Conservation (phyloP, 2,113 vertebrate species). For the Paralichthys olivaceus region DNA sequence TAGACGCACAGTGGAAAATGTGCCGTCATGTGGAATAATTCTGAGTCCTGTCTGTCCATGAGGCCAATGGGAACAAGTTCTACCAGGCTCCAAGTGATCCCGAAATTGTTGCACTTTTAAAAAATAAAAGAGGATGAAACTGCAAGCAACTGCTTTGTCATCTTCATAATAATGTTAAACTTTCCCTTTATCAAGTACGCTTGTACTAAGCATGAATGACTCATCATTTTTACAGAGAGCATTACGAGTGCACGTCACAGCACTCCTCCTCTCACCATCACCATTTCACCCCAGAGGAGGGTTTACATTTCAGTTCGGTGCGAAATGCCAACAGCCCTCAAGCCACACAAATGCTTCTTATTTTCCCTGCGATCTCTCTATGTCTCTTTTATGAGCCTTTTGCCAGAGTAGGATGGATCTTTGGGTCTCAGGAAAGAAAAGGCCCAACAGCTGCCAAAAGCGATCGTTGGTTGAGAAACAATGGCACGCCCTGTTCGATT, state of each 20-base stretch:
- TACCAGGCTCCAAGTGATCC: conserved; percentile 40
- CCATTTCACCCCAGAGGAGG: conserved; percentile 62
- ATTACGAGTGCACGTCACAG: conserved; percentile 52
- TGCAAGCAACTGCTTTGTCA: conserved; percentile 50
- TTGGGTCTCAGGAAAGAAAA: conserved; percentile 71
- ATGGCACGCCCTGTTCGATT: conserved; percentile 81
- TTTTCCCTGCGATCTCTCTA: conserved; percentile 73
- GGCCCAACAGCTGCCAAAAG: conserved; percentile 72
- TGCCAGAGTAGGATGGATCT: conserved; percentile 68
- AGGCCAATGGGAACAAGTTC: conserved; percentile 67
- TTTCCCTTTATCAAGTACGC: conserved; percentile 58
- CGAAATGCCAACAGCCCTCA: conserved; percentile 64
- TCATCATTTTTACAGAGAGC: conserved; percentile 65
- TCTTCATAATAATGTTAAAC: conserved; percentile 59
- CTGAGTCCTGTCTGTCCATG: conserved; percentile 36
- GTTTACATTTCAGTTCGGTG: conserved; percentile 68
- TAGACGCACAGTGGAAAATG: conserved; percentile 54
- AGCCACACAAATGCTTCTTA: conserved; percentile 79
- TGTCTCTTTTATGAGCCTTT: conserved; percentile 72
- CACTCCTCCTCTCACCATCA: conserved; percentile 51
- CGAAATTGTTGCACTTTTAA: conserved; percentile 48
- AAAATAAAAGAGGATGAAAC: conserved; percentile 55
- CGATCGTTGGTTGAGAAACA: conserved; percentile 77
- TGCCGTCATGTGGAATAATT: conserved; percentile 61
- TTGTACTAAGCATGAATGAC: conserved; percentile 56